These are phyloP conservation scores for Planococcus citri DNA, from an alignment of 1,140 invertebrate genomes.

Conservation along the genomic window DNA sequence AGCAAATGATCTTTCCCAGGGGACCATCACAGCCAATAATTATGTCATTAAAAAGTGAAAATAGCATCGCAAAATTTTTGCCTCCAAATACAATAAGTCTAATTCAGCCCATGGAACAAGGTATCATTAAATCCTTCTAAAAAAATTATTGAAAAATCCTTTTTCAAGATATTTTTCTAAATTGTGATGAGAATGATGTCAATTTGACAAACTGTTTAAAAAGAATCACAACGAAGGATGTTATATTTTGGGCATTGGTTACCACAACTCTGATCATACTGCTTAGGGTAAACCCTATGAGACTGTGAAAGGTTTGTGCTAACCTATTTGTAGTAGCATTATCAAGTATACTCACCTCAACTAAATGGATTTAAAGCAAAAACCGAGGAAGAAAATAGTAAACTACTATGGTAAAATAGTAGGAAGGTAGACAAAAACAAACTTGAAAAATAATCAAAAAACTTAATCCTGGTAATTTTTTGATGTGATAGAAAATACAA, in stretches of 20 bases:
- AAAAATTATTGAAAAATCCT: conserved; percentile 30
- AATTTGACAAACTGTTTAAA: conserved; percentile 14
- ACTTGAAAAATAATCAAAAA: no score
- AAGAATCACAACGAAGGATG: conserved; percentile 15
- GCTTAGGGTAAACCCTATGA: no score
- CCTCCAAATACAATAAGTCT: conserved; percentile 37
- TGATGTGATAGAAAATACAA: no score
- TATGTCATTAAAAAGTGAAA: conserved; percentile 35
- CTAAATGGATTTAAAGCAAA: no score
- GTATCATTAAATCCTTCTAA: conserved; percentile 35
- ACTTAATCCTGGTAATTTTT: no score
- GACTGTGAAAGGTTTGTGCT: no score
- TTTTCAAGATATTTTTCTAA: conserved; percentile 25
- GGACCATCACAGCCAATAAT: conserved; percentile 34
- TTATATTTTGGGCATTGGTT: conserved; percentile 8
- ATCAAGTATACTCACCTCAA: no score
- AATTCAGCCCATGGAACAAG: conserved; percentile 39
- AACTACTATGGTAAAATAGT: no score
- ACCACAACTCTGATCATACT: no score
- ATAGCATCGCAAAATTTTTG: conserved; percentile 33
- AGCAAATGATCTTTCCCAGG: conserved; percentile 22
- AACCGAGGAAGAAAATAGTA: no score
- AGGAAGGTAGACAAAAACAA: no score
- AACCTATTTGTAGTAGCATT: no score
- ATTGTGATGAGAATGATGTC: conserved; percentile 3